phyloP scores from a whole-genome alignment of 2,797 vertebrate species.

The Triplophysa yarkandensis region DNA sequence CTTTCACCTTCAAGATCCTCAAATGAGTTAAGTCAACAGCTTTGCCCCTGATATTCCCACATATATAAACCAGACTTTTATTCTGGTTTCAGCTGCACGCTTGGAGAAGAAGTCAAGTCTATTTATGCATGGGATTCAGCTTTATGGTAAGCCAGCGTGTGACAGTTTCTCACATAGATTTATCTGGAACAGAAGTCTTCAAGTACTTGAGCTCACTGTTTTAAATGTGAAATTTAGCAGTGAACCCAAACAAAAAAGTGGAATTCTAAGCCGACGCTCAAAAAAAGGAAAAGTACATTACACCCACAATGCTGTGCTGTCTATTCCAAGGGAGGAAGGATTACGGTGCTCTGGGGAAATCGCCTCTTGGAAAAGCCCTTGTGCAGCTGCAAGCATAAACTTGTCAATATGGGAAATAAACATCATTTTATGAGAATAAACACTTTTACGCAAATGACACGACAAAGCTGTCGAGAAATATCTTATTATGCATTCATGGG shows the following conservation, averaged over 20 bases:
- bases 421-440: not conserved
- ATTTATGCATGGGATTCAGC: conserved; percentile 1
- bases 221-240: not conserved
- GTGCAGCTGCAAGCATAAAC: not conserved
- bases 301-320: conserved; percentile 3
- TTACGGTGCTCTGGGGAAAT: not conserved
- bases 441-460: not conserved
- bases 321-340: not conserved
- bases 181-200: conserved; percentile 38
- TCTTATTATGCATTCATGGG: not conserved
- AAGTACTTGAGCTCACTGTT: conserved; percentile 16
- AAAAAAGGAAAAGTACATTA: conserved; percentile 20
- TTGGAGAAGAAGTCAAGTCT: conserved; percentile 13
- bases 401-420: not conserved
- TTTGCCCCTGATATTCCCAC: not conserved
- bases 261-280: not conserved
- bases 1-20: conserved; percentile 9
- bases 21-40: conserved; percentile 12
- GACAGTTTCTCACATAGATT: conserved; percentile 23
- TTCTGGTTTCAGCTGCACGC: not conserved
- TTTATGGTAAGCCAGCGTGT: conserved; percentile 14
- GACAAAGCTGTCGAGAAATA: not conserved
- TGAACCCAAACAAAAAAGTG: not conserved
- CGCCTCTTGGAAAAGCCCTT: not conserved
- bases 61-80: not conserved